Conservation (phyloP, 2,113 vertebrate genomes). For the Sapayoa aenigma region DNA sequence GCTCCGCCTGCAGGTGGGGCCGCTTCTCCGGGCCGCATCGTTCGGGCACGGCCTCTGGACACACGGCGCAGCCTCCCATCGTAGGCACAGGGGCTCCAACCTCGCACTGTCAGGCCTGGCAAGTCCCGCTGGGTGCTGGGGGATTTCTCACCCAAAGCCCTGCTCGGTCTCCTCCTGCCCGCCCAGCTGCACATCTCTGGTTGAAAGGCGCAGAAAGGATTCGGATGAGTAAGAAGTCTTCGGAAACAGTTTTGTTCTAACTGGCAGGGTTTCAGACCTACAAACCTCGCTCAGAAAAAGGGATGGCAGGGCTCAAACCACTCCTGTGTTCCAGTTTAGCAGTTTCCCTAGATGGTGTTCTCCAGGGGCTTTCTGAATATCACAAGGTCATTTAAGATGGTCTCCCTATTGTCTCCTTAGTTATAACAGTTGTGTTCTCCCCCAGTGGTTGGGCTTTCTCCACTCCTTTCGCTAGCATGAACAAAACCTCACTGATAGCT, state of each 20-base stretch:
- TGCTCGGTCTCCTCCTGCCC: neutral
- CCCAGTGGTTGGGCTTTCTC: neutral
- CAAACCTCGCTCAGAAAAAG: neutral
- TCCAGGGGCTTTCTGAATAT: neutral
- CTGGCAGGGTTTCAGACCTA: neutral
- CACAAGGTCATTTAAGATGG: fast-evolving
- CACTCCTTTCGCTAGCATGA: neutral
- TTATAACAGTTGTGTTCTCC: neutral
- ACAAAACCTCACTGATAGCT: neutral
- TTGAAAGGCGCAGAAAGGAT: neutral
- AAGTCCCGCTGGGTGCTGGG: neutral
- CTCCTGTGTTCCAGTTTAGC: neutral
- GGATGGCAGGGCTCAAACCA: neutral
- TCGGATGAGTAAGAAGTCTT: too few relatives aligned
- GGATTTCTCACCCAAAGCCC: neutral
- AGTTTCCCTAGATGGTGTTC: neutral
- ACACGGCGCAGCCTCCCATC: too few relatives aligned
- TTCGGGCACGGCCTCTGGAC: fast-evolving
- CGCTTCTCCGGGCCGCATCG: neutral
- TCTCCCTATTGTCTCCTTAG: neutral
- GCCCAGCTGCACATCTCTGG: neutral
- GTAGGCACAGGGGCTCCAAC: too few relatives aligned
- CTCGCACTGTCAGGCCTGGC: neutral
- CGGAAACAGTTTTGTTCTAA: neutral
- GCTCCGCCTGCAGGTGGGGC: neutral